Evolutionary conservation across 1,140 invertebrate species (phyloP), one percentile per base, ranked within the genome.

Genomic region (Apis laboriosa): DNA sequence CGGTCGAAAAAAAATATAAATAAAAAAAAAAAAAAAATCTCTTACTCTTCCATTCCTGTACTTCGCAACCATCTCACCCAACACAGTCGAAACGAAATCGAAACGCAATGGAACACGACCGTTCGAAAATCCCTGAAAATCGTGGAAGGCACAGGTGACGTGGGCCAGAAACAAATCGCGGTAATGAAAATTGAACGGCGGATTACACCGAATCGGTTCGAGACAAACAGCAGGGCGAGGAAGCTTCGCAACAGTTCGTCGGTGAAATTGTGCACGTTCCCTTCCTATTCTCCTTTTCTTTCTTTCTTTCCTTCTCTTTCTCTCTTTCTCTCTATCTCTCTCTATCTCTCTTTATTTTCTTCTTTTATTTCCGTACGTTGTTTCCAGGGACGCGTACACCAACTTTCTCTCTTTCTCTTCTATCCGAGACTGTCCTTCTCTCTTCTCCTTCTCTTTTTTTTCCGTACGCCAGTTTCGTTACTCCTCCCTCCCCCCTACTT

Each of bases 111-210:
- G 19, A 49, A 60, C 9, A 15, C 9, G 9, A 19, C 19, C 34
- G 64, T 9, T 34, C 15, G 43, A 67, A 67, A 67, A 17, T 64
- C 63, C 34, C 17, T 43, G 28, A 21, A 12, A 49, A n/a, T 43
- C 66, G 43, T n/a, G 72, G 34, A 49, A 61, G 73, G 56, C 73
- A 63, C 84, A 79, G 77, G 84, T 75, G 84, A 80, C 79, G 64
- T 34, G 75, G 83, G 68, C 85, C 83, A 77, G 86, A 87, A 85
- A 87, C 86, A 86, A 86, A 86, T 81, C 73, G 79, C 73, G 72
- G 67, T 87, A 88, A 88, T 88, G 86, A 86, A 86, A 86, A 86
- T 86, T 86, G 80, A 86, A 88, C 84, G 72, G 78, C 80, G 74
- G 61, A 85, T 81, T 84, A 80, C 72, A 78, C 15, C 24, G 71